phyloP scores from a whole-genome alignment of 2,113 vertebrate species.

The Camelus dromedarius region DNA sequence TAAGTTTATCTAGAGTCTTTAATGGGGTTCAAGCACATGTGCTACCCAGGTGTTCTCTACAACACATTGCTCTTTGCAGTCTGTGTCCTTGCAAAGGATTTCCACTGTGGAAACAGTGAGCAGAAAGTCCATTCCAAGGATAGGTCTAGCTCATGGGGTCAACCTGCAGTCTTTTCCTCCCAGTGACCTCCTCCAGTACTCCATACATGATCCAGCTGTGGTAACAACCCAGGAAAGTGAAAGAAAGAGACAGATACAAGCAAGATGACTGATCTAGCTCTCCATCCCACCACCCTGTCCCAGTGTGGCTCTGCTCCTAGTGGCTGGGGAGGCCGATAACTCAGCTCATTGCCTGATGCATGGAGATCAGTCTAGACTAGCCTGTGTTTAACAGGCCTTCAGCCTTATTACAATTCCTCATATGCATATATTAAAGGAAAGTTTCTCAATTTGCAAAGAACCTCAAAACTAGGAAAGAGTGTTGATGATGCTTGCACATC shows the following conservation, averaged over 20 bases:
- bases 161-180: background rate
- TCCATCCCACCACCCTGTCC: background rate
- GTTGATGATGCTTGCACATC: rapidly evolving
- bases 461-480: background rate
- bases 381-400: background rate
- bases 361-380: background rate
- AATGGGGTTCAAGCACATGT: background rate
- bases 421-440: background rate
- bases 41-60: background rate
- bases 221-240: background rate
- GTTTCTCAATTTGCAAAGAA: background rate
- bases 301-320: background rate
- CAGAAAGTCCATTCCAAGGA: background rate
- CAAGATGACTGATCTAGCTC: background rate
- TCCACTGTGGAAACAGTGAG: background rate
- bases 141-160: rapidly evolving
- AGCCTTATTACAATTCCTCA: background rate
- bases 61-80: background rate
- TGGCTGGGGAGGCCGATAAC: rapidly evolving
- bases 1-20: background rate
- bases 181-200: background rate
- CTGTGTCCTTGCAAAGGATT: background rate
- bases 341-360: too few relatives aligned
- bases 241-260: background rate
- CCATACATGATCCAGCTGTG: background rate